Percentiles rank a stretch among this genome's conserved stretches.
Conservation (phyloP, 2,797 vertebrate genomes). For the Rhincodon typus region DNA sequence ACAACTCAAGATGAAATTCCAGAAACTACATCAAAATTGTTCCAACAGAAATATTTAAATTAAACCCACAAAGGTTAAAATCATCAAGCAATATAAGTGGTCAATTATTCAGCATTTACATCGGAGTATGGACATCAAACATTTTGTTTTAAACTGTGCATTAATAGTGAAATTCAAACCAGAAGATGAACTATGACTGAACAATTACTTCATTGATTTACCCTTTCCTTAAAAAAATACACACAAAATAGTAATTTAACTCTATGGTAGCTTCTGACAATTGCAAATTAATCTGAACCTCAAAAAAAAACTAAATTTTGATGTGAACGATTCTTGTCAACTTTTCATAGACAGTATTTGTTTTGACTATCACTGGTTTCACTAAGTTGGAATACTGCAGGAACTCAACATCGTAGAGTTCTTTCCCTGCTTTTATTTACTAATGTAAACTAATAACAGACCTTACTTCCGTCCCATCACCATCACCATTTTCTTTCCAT, state of each 20-base stretch:
- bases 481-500: background rate
- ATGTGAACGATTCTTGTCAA: background rate
- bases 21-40: background rate
- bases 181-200: background rate
- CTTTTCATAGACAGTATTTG: background rate
- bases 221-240: background rate
- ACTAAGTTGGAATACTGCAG: background rate
- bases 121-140: background rate
- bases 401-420: background rate
- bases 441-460: background rate
- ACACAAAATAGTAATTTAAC: background rate
- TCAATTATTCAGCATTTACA: background rate
- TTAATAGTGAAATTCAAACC: background rate
- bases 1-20: constrained; percentile 4
- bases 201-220: background rate
- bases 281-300: too few relatives aligned
- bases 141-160: background rate
- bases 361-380: background rate
- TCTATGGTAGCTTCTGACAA: background rate
- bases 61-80: background rate
- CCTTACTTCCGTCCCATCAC: background rate
- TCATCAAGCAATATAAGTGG: background rate
- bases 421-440: background rate
- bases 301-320: background rate
- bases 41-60: constrained; percentile 23